These are phyloP conservation scores for Semotilus atromaculatus DNA, from an alignment of 2,797 vertebrate species.

Conservation along the genomic window DNA sequence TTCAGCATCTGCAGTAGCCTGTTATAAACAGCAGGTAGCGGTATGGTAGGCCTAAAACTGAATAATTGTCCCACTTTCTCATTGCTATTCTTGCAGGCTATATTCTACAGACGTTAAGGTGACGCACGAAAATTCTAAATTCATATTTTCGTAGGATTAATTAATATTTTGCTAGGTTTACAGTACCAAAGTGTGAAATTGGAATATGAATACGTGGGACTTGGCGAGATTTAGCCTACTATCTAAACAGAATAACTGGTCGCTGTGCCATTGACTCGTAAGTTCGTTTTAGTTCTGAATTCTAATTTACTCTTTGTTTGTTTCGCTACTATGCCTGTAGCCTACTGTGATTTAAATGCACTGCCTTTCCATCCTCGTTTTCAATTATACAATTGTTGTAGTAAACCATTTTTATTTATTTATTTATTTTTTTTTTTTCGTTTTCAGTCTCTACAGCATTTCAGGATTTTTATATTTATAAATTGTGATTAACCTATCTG, in stretches of 20 bases:
- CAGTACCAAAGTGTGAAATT: background rate
- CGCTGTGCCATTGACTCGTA: background rate
- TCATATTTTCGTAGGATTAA: background rate
- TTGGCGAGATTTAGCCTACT: background rate
- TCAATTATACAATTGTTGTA: background rate
- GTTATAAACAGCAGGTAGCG: conserved; percentile 16
- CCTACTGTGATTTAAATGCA: background rate
- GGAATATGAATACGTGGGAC: background rate
- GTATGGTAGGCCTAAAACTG: background rate
- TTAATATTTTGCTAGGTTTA: background rate
- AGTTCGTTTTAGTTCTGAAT: background rate
- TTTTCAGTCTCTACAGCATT: background rate
- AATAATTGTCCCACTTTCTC: background rate
- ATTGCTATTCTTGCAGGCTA: background rate
- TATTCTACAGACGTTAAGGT: background rate
- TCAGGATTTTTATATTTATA: background rate
- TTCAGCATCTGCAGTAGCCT: background rate
- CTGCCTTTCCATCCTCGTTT: background rate
- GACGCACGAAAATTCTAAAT: background rate
- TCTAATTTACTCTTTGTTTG: background rate
- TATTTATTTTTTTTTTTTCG: no score
- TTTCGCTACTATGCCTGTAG: background rate
- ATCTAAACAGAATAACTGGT: background rate
- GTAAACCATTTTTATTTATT: no score
- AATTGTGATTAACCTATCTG: background rate